Base-by-base conservation (phyloP, 2,113 vertebrate species). In the Chloebia gouldiae region DNA sequence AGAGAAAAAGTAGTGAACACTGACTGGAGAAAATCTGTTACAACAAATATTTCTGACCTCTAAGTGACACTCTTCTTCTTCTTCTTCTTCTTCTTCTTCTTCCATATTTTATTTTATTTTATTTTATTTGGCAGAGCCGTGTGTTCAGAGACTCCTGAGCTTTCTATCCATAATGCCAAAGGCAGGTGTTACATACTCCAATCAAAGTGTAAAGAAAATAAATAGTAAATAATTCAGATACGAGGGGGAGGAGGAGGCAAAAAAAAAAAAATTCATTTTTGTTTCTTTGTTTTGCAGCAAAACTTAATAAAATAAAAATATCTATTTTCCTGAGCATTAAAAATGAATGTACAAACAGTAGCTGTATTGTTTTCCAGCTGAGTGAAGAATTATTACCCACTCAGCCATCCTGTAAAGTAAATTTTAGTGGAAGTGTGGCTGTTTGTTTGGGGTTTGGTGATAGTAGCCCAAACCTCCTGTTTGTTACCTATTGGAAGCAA, bases 311-410 rank as follows among this genome's bases (percentile, higher is more conserved):
- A 97, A 91, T 71, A 84, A 87, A 87, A 92, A 71, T 85, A 65
- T 97, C 16, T 97, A 86, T 96, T 95, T 95, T 96, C 94, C 88
- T 94, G 93, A 96, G 49, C 88, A 86, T 96, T 95, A 94, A 94
- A 95, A 96, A 93, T 77, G 93, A 95, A 96, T 94, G 94, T 96
- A 89, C 81, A 59, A 90, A 60, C 64, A 68, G 92, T 56, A 78
- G 65, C 90, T 96, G 71, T 92, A 27, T 35, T 66, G 87, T 93
- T 93, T 92, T 54, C 56, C 59, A 92, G 4, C 53, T 86, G 81
- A 56, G 65, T 70, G 75, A 69, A 82, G 78, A 91, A 82, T 33
- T 61, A 27, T 39, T n/a, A 27, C 9, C 59, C 31, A 2, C 35
- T 22, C 70, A 93, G 39, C 19, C 37, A 27, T 73, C 75, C 68